Evolutionary conservation across 1,140 invertebrate species (phyloP).

Genomic region (Musca domestica): DNA sequence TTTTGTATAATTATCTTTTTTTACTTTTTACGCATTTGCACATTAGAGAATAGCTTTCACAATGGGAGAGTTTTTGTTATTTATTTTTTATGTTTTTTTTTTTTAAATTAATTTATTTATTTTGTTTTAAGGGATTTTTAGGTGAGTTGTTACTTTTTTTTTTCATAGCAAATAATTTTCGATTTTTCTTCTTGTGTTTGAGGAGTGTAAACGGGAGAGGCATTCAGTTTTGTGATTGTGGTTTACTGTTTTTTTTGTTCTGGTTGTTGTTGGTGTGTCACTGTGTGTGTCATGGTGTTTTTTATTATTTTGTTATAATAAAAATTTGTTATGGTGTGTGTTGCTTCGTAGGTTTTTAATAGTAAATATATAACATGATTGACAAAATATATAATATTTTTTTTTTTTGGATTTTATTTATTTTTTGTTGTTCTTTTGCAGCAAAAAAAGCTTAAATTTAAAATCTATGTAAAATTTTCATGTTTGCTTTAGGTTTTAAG

Average conservation of each 20-base stretch:
- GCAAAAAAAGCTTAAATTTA: conserved; percentile 15
- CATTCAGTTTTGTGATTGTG: not conserved
- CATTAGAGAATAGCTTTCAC: conserved; percentile 8
- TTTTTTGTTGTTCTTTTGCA: conserved; percentile 18
- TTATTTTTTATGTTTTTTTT: conserved; percentile 8
- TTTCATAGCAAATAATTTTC: conserved; percentile 15
- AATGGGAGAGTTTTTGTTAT: not conserved
- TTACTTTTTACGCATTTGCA: conserved; percentile 12
- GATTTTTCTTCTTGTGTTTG: not conserved
- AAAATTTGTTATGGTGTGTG: too few relatives aligned
- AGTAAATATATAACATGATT: conserved; percentile 47
- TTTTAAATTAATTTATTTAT: conserved; percentile 1
- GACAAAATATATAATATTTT: conserved; percentile 45
- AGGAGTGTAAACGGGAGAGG: too few relatives aligned
- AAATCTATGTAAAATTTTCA: conserved; percentile 9
- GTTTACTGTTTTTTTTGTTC: conserved; percentile 18
- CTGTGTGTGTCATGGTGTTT: conserved; percentile 25
- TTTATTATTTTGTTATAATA: conserved; percentile 19
- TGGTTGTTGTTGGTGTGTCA: conserved; percentile 26
- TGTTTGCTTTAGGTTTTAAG: not conserved
- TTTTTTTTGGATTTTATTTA: conserved; percentile 16
- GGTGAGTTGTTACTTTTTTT: not conserved
- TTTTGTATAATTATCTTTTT: conserved; percentile 1
- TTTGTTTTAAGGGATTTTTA: too few relatives aligned
- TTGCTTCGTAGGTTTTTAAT: conserved; percentile 13